Evolutionary conservation across 2,797 vertebrate species (phyloP), one percentile per base, ranked within the genome.

Genomic region (Sebastiscus albofasciatus): DNA sequence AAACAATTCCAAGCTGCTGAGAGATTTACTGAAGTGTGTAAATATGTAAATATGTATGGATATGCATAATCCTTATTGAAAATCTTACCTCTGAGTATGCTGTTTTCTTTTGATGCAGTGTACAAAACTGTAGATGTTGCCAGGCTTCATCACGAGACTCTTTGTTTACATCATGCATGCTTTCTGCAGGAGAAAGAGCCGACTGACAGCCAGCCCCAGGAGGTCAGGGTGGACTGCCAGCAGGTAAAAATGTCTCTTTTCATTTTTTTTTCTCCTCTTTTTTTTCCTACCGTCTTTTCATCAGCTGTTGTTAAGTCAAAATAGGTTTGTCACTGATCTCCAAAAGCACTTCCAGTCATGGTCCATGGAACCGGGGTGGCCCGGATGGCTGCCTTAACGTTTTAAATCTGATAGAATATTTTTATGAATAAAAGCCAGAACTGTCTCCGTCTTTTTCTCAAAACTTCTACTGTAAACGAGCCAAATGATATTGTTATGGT

Each of bases 11-110:
- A 42, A 61, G n/a, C 60, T 54, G 54, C 16, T 33, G 36, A 69
- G 67, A 75, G 71, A 60, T 78, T 81, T 64, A 52, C 18, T 78
- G 13, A 58, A 72, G 60, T 56, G 72, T 68, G 73, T 68, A 58
- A 77, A 77, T 79, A 81, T 75, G n/a, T 54, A 39, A 77, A 77
- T 79, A 81, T 75, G 16, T 54, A 27, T 39, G 31, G 36, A 46
- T 59, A 13, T 72, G 42, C 20, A 56, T 70, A 81, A 80, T 78
- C 74, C 71, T 61, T 62, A 34, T 67, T 79, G 56, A 67, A 69
- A 66, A 76, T 55, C n/a, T 58, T 61, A 65, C 75, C 42, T 60
- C 52, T 71, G 68, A 82, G 55, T 71, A 61, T 18, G 34, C 64
- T 67, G 16, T 66, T 62, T 64, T 58, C 29, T 64, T 80, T 79